These are phyloP conservation scores for Drosophila arizonae DNA, from an alignment of 1,140 invertebrate genomes.

Conservation along the genomic window DNA sequence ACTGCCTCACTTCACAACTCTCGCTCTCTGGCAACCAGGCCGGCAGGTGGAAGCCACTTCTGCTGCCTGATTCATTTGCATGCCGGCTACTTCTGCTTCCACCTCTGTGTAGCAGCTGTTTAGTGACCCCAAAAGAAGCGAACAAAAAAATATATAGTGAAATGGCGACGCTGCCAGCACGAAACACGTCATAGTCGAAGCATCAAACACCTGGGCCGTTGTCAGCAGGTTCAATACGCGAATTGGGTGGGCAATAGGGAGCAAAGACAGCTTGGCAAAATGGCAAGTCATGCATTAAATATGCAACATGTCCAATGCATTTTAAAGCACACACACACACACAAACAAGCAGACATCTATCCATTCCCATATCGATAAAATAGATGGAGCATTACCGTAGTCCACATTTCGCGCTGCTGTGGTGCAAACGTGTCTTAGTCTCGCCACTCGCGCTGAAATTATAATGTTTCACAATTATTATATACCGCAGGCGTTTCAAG, in stretches of 20 bases:
- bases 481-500: slow-evolving; percentile 60
- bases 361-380: slow-evolving; percentile 66
- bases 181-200: slow-evolving; percentile 64
- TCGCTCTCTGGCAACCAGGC: slow-evolving; percentile 34
- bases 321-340: slow-evolving; percentile 47
- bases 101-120: slow-evolving; percentile 40
- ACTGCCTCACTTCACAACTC: slow-evolving; percentile 47
- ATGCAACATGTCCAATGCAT: slow-evolving; percentile 71
- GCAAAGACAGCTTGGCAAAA: slow-evolving; percentile 5
- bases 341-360: slow-evolving; percentile 4
- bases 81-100: slow-evolving; percentile 8
- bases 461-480: slow-evolving; percentile 70
- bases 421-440: slow-evolving; percentile 44
- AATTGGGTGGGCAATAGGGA: not conserved
- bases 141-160: slow-evolving; percentile 6
- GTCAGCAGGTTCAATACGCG: not conserved
- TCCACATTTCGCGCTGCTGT: slow-evolving; percentile 40
- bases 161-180: slow-evolving; percentile 46
- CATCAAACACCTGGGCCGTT: slow-evolving; percentile 19
- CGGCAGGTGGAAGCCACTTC: slow-evolving; percentile 36
- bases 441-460: slow-evolving; percentile 15
- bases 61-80: slow-evolving; percentile 47
- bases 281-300: slow-evolving; percentile 67
- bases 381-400: slow-evolving; percentile 57
- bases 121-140: slow-evolving; percentile 64